A percentile compares a stretch with the other conserved stretches of the same genome.
Conservation (phyloP, 2,113 vertebrate species). For the Leptodactylus fuscus region DNA sequence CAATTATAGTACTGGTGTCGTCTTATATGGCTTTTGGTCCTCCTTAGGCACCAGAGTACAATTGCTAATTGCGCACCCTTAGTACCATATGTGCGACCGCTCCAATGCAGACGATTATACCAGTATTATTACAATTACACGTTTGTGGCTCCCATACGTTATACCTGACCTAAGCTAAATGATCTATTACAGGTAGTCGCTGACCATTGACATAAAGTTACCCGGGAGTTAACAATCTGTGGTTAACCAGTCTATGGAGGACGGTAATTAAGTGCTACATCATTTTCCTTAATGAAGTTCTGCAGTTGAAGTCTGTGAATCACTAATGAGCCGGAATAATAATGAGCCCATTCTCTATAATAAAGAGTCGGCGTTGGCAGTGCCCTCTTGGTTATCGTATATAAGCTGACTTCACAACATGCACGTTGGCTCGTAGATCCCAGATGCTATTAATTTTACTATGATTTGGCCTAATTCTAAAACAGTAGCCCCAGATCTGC, state of each 20-base stretch:
- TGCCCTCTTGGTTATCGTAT: background rate
- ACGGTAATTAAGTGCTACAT: slow-evolving; percentile 78
- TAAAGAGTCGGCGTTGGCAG: background rate
- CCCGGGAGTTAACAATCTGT: slow-evolving; percentile 22
- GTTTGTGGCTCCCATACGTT: background rate
- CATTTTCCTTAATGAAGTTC: slow-evolving; percentile 81
- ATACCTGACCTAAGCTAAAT: background rate
- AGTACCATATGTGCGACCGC: background rate
- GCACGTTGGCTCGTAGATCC: no score
- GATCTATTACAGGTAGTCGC: background rate
- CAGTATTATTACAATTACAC: background rate
- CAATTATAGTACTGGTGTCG: no score
- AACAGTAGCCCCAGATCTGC: background rate
- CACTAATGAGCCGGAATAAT: slow-evolving; percentile 81
- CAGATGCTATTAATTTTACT: background rate
- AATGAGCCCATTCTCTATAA: slow-evolving; percentile 69
- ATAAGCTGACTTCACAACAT: background rate
- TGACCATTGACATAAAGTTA: slow-evolving; percentile 29
- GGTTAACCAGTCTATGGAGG: slow-evolving; percentile 60
- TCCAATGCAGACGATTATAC: background rate
- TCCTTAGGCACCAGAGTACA: no score
- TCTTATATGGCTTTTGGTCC: no score
- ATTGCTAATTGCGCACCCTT: no score
- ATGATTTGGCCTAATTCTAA: background rate
- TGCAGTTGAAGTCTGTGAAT: slow-evolving; percentile 75